Evolutionary conservation across 2,113 vertebrate genomes (phyloP), one percentile per base, ranked within the genome.

Genomic region (Coptodon bakossiorum): DNA sequence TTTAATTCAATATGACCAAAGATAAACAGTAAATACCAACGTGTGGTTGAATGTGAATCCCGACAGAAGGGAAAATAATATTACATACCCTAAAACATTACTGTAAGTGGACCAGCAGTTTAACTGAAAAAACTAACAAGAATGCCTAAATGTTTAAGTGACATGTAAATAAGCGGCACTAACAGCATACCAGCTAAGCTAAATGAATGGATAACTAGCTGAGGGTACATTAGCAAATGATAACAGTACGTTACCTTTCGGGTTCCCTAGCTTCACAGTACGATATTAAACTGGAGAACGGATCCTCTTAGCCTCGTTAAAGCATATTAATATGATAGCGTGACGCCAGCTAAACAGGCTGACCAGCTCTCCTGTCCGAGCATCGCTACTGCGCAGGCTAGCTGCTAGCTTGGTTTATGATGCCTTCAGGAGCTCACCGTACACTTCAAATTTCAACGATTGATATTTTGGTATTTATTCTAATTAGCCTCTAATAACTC

Each of bases 221-320:
- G 29, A 45, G 6, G 52, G 56, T 24, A 53, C 14, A 56, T 83
- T 13, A 86, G 71, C 31, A 63, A 50, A 85, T 50, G 2, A 80
- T 17, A 22, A 53, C 16, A 84, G 27, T 19, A 81, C 73, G 19
- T 84, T 92, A 94, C 93, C 93, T 93, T 56, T 86, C 11, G 11
- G 27, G 27, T 56, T 83, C 45, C 54, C 54, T 52, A 34, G 17
- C 13, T 80, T 45, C 9, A 48, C 17, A 16, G 53, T n/a, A 14
- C 6, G 5, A 9, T 24, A 31, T 80, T 11, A 52, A 81, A 57
- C 5, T 3, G 6, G n/a, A 54, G n/a, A 48, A 52, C 9, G 16
- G 9, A 31, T 78, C 43, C 68, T 13, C 11, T 16, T 19, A 16
- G 17, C n/a, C 78, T 14, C 1, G 36, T 52, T 38, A 93, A 68